Percentiles rank a stretch among this genome's conserved stretches.
Conservation (phyloP, 92 coral and sea anemone genomes). For the Diadumene lineata region DNA sequence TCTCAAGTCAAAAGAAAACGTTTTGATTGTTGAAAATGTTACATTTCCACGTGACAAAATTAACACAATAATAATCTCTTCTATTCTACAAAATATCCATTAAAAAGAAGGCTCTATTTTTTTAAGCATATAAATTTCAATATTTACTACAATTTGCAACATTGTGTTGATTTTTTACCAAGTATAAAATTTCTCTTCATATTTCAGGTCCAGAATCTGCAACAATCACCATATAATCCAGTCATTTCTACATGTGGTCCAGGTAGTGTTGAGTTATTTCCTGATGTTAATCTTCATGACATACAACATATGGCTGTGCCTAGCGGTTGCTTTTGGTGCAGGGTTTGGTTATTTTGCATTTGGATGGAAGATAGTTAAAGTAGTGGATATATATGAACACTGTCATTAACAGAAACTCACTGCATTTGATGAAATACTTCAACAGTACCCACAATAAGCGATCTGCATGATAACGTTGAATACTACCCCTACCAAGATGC, state of each 20-base stretch:
- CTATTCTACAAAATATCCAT: too few species aligned
- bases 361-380: conserved; percentile 88
- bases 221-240: conserved; percentile 89
- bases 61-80: too few species aligned
- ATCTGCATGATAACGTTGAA: too few species aligned
- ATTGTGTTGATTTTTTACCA: too few species aligned
- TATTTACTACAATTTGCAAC: too few species aligned
- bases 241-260: conserved; percentile 78
- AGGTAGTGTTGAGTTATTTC: conserved; percentile 88
- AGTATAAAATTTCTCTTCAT: too few species aligned
- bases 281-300: conserved; percentile 99
- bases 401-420: conserved; percentile 59
- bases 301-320: conserved; percentile 87
- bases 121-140: too few species aligned
- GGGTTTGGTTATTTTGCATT: conserved; percentile 91
- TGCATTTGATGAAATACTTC: neutral
- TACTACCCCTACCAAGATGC: too few species aligned
- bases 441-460: neutral
- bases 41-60: too few species aligned
- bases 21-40: too few species aligned
- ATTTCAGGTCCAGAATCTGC: conserved; percentile 65
- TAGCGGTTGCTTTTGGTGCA: conserved; percentile 86
- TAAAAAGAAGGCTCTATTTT: too few species aligned
- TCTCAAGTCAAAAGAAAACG: too few species aligned
- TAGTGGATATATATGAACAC: conserved; percentile 94